Conservation (phyloP, 2,888 invertebrate species). For the Reticulitermes lucifugus region DNA sequence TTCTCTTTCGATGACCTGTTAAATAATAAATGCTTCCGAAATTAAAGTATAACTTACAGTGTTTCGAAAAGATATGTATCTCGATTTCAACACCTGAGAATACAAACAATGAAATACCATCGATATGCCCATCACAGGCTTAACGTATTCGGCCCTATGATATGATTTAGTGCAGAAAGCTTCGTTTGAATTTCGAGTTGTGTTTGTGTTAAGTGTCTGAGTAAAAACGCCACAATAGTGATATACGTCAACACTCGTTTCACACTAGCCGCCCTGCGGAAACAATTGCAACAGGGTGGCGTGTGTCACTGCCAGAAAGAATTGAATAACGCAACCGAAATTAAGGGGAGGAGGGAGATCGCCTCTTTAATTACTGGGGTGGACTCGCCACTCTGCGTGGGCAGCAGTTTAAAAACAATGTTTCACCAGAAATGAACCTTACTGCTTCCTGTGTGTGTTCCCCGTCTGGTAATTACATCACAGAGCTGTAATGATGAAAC, state of each 20-base stretch:
- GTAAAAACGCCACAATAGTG: neutral
- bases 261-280: neutral
- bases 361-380: slow-evolving; percentile 10
- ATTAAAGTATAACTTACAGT: no score
- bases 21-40: no score
- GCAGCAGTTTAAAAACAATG: neutral
- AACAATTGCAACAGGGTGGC: neutral
- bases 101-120: no score
- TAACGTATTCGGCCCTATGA: no score
- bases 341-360: neutral
- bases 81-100: no score
- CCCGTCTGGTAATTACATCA: no score
- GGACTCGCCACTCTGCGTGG: neutral
- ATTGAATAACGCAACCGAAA: slow-evolving; percentile 12
- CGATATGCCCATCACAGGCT: no score
- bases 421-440: neutral
- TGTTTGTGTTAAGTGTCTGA: neutral
- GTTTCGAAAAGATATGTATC: no score
- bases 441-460: no score
- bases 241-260: neutral
- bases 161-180: neutral
- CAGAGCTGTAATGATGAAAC: no score
- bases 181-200: neutral
- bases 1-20: no score
- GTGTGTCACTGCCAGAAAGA: neutral